Percentiles rank a stretch among this genome's conserved stretches.
Evolutionary conservation across 2,888 invertebrate species (phyloP).

Genomic region (Geotrupes spiniger): DNA sequence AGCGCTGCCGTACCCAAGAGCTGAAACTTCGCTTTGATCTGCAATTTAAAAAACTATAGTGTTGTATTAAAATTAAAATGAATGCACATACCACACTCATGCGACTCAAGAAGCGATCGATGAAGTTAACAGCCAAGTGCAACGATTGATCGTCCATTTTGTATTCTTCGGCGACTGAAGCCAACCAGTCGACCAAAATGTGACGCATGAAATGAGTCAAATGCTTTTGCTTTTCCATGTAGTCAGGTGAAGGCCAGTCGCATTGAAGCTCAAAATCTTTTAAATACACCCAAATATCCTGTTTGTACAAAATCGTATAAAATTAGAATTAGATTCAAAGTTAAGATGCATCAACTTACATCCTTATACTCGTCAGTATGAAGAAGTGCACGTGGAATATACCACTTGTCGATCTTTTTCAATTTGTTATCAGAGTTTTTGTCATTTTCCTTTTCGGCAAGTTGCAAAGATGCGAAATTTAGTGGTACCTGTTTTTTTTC

Average conservation of each 20-base stretch:
- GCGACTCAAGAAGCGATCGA: conserved; percentile 44
- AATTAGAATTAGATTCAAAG: too few relatives aligned
- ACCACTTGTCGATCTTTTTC: too few relatives aligned
- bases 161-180: conserved; percentile 43
- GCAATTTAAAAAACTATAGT: background rate
- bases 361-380: conserved; percentile 28
- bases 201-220: conserved; percentile 40
- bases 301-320: too few relatives aligned
- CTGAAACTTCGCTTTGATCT: conserved; percentile 40
- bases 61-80: background rate
- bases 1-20: conserved; percentile 46
- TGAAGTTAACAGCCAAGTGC: conserved; percentile 42
- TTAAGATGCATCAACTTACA: too few relatives aligned
- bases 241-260: conserved; percentile 35
- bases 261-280: conserved; percentile 30
- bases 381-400: conserved; percentile 25
- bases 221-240: conserved; percentile 43
- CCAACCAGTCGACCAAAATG: conserved; percentile 46
- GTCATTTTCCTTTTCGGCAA: too few relatives aligned
- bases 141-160: conserved; percentile 41
- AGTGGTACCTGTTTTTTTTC: too few relatives aligned
- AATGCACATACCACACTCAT: conserved; percentile 43
- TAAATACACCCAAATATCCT: conserved; percentile 38
- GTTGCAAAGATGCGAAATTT: too few relatives aligned
- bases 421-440: too few relatives aligned